These are phyloP conservation scores for Phylloscopus whistleri DNA, from an alignment of 2,113 vertebrate species.

Conservation along the genomic window DNA sequence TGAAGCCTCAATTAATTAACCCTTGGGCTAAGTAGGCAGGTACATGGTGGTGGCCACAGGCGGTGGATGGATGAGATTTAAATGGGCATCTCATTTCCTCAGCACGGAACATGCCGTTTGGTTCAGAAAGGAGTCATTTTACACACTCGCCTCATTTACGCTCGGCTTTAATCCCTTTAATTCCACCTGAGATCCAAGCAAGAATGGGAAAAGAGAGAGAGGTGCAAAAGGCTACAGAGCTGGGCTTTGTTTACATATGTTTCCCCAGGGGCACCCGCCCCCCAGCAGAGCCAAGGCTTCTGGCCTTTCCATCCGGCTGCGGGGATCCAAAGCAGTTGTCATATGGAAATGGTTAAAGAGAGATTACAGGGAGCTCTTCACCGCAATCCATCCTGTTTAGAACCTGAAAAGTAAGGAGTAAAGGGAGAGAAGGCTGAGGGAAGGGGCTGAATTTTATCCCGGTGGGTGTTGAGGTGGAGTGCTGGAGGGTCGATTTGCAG, in stretches of 20 bases:
- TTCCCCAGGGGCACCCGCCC: constrained; percentile 59
- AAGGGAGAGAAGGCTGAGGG: neutral
- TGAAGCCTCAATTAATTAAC: constrained; percentile 96
- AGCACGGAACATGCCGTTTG: constrained; percentile 85
- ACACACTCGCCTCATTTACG: constrained; percentile 90
- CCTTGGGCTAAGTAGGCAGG: constrained; percentile 86
- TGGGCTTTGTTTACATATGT: constrained; percentile 85
- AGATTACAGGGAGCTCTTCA: constrained; percentile 77
- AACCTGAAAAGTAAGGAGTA: constrained; percentile 13
- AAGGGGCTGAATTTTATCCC: neutral
- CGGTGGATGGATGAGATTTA: constrained; percentile 92
- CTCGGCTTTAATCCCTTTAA: constrained; percentile 88
- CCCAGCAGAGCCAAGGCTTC: constrained; percentile 53
- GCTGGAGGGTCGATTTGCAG: neutral
- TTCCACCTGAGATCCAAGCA: constrained; percentile 84
- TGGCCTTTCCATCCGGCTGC: constrained; percentile 42
- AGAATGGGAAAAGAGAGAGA: constrained; percentile 82
- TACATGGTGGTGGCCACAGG: constrained; percentile 88
- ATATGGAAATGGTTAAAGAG: constrained; percentile 85
- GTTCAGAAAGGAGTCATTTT: constrained; percentile 92
- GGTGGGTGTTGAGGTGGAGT: neutral
- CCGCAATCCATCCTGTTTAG: constrained; percentile 75
- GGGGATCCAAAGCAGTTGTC: constrained; percentile 82
- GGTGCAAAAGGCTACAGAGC: constrained; percentile 82
- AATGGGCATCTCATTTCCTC: constrained; percentile 99